These are phyloP conservation scores for Phytoseiulus persimilis DNA, from an alignment of 2,888 invertebrate genomes.

Conservation along the genomic window DNA sequence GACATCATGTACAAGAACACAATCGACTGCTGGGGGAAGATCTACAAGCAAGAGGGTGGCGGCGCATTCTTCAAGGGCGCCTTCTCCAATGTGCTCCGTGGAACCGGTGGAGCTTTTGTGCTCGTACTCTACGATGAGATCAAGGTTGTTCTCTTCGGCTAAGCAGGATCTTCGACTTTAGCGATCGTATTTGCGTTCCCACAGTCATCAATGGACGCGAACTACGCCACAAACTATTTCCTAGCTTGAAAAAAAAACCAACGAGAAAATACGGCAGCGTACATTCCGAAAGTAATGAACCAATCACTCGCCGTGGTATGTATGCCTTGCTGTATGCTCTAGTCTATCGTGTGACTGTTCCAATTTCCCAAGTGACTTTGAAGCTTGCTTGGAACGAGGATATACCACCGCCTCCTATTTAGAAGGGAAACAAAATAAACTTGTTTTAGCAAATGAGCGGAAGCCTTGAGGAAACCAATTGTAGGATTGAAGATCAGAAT, in stretches of 20 bases:
- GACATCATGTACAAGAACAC: conserved; percentile 53
- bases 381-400: not conserved
- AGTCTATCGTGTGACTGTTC: not conserved
- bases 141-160: conserved; percentile 46
- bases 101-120: conserved; percentile 52
- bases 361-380: not conserved
- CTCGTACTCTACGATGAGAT: conserved; percentile 52
- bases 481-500: not conserved
- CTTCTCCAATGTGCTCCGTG: conserved; percentile 51
- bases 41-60: conserved; percentile 51
- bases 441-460: not conserved
- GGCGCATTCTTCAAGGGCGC: conserved; percentile 48
- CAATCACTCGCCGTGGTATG: not conserved
- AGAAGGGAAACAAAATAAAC: not conserved
- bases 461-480: not conserved
- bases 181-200: not conserved
- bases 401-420: not conserved
- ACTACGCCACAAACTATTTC: not conserved
- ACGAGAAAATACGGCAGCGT: not conserved
- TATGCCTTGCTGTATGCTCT: not conserved
- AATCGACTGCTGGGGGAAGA: conserved; percentile 52
- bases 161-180: not conserved
- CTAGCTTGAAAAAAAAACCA: not conserved
- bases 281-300: not conserved
- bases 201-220: not conserved